Percentiles rank a stretch among this genome's conserved stretches.
These are phyloP conservation scores for Drosophila jambulina DNA, from an alignment of 1,140 invertebrate species.

Conservation along the genomic window DNA sequence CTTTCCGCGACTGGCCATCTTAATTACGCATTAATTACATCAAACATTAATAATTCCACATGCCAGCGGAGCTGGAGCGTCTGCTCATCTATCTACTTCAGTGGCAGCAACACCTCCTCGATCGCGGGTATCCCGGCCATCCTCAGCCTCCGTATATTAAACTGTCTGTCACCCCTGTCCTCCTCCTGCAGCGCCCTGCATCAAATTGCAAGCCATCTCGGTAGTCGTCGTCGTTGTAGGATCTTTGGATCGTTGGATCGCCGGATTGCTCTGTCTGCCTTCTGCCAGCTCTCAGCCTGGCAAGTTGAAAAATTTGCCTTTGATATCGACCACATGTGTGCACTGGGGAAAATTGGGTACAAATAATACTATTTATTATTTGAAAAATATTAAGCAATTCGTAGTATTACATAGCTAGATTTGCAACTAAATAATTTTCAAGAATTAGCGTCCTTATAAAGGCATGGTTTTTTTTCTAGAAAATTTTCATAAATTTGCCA, in stretches of 20 bases:
- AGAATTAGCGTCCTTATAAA: too few species aligned
- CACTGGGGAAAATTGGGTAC: conserved; percentile 6
- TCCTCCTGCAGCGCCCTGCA: conserved; percentile 36
- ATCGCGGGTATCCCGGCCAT: conserved; percentile 33
- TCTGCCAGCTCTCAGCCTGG: conserved; percentile 32
- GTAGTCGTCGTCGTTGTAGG: conserved; percentile 41
- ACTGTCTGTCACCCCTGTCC: conserved; percentile 52
- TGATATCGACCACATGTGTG: conserved; percentile 63
- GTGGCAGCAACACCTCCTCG: conserved; percentile 73
- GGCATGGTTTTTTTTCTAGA: too few species aligned
- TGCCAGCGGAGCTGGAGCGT: conserved; percentile 38
- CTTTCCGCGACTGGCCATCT: conserved; percentile 61
- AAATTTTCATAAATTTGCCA: too few species aligned
- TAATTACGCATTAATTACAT: conserved; percentile 83
- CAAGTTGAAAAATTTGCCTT: conserved; percentile 76
- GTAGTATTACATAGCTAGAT: neutral
- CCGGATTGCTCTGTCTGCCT: conserved; percentile 32
- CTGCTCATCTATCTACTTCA: conserved; percentile 73
- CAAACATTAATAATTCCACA: conserved; percentile 77
- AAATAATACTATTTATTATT: too few species aligned
- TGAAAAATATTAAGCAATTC: neutral
- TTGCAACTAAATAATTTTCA: too few species aligned
- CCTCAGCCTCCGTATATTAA: conserved; percentile 44
- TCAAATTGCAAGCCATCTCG: conserved; percentile 54
- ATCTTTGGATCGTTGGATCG: conserved; percentile 45